Percentiles rank a stretch among this genome's conserved stretches.
phyloP scores from a whole-genome alignment of 1,140 invertebrate genomes.

The Ceratosolen fusciceps region DNA sequence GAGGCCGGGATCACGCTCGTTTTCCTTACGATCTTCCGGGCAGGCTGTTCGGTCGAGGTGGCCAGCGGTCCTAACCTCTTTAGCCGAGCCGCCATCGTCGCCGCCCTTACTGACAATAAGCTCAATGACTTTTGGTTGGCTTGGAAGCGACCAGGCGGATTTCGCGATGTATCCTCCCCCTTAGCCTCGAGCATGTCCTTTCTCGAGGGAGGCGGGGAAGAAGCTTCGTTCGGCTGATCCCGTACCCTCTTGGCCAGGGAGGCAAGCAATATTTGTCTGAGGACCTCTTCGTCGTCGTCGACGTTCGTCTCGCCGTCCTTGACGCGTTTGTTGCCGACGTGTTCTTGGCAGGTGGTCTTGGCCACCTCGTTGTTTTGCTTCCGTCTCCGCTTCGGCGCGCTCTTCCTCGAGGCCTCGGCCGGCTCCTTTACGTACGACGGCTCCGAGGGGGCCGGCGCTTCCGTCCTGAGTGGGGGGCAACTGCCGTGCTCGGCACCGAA shows the following conservation, averaged over 20 bases:
- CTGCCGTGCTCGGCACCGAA: background rate
- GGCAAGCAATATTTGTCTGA: constrained; percentile 64
- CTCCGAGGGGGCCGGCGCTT: background rate
- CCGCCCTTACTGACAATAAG: background rate
- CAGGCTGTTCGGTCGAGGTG: background rate
- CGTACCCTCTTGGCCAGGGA: constrained; percentile 60
- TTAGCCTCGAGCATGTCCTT: background rate
- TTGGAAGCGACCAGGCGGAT: background rate
- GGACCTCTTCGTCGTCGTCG: constrained; percentile 67
- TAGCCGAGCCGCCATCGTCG: background rate
- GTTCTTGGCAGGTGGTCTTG: background rate
- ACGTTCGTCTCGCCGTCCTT: constrained; percentile 55
- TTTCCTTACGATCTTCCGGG: constrained; percentile 56
- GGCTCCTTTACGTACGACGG: background rate
- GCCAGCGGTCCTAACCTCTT: background rate
- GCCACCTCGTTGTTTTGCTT: background rate
- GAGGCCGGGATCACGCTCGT: constrained; percentile 55
- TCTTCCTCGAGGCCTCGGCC: background rate
- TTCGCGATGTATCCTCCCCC: background rate
- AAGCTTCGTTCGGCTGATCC: background rate
- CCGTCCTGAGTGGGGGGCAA: no score
- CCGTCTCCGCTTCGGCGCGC: background rate
- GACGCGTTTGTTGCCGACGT: background rate
- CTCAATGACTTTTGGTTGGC: no score
- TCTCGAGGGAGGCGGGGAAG: background rate